Percentiles rank a stretch among this genome's conserved stretches.
phyloP scores from a whole-genome alignment of 2,113 vertebrate genomes.

The Oncorhynchus keta region DNA sequence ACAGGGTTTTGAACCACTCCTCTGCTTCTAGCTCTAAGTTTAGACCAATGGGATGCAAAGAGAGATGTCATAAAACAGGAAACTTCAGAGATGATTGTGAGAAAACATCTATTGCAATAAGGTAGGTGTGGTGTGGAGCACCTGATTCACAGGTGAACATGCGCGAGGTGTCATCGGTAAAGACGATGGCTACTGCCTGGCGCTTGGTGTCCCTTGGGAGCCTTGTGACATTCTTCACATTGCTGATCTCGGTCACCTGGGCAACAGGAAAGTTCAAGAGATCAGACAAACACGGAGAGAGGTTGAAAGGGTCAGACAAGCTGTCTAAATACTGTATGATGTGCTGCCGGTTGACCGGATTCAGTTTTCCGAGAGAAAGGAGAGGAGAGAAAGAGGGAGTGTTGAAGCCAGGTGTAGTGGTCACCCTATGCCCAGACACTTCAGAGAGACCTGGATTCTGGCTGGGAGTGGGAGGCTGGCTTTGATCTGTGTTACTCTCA shows the following conservation, averaged over 20 bases:
- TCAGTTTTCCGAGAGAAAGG: not conserved
- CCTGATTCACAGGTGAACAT: conserved; percentile 91
- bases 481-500: conserved; percentile 16
- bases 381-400: not conserved
- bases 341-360: not conserved
- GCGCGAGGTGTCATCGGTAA: conserved; percentile 86
- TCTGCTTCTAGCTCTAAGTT: conserved; percentile 91
- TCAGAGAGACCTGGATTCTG: not conserved
- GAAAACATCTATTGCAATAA: not conserved
- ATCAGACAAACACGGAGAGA: not conserved
- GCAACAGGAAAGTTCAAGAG: not conserved
- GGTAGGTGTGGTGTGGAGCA: not conserved
- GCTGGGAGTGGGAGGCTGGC: not conserved
- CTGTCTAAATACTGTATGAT: not conserved
- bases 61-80: not conserved
- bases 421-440: not conserved
- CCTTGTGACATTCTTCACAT: conserved; percentile 87
- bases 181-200: conserved; percentile 91
- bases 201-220: conserved; percentile 92
- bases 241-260: conserved; percentile 94
- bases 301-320: not conserved
- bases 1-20: conserved; percentile 95
- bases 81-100: not conserved
- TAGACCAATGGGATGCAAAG: not conserved
- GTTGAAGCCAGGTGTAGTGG: not conserved